phyloP scores from a whole-genome alignment of 2,113 vertebrate species.

The Lasiurus cinereus region DNA sequence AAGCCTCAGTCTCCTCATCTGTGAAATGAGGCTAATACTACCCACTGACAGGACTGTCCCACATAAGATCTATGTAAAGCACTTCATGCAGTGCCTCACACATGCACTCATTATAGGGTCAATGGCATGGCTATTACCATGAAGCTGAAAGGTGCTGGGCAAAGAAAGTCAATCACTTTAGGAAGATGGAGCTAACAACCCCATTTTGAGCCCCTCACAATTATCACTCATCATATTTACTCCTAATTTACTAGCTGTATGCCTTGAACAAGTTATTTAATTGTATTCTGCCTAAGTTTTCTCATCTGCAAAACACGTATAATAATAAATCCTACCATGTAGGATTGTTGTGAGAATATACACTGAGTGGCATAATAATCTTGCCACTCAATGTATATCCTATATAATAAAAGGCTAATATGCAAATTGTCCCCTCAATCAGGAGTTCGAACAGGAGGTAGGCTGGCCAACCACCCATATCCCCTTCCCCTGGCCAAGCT shows the following conservation, averaged over 20 bases:
- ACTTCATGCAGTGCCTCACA: neutral
- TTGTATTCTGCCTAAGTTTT: neutral
- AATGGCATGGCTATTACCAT: neutral
- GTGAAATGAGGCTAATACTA: neutral
- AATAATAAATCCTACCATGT: neutral
- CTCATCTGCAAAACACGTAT: neutral
- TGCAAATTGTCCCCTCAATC: too few relatives aligned
- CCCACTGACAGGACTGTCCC: neutral
- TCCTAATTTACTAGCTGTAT: neutral
- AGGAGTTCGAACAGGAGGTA: too few relatives aligned
- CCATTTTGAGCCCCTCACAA: neutral
- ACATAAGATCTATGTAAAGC: neutral
- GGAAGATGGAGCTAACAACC: neutral
- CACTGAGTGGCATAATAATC: too few relatives aligned
- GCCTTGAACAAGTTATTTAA: neutral
- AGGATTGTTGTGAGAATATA: neutral
- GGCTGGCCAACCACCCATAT: too few relatives aligned
- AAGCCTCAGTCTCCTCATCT: neutral
- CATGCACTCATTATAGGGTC: neutral
- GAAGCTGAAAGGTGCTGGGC: neutral
- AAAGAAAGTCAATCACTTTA: neutral
- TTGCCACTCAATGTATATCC: too few relatives aligned
- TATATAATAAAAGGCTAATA: too few relatives aligned
- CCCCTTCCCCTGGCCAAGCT: too few relatives aligned
- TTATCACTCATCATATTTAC: neutral